Evolutionary conservation across 2,888 invertebrate species (phyloP), one percentile per base, ranked within the genome.

Genomic region (Silvanus unidentatus): DNA sequence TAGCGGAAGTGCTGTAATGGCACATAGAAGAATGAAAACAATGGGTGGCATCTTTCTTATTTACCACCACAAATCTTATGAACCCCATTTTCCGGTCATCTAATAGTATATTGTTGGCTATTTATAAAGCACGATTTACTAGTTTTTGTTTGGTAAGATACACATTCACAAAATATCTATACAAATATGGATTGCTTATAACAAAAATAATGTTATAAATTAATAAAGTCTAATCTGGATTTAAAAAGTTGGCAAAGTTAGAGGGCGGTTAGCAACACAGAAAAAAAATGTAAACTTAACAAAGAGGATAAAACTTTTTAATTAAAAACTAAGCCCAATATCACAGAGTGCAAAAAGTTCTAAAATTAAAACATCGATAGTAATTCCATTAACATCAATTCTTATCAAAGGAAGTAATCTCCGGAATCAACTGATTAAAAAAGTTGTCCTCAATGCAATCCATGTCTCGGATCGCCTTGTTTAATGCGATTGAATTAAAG

Each of bases 401-500:
- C 60, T 65, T 68, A 70, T 70, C 70, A 58, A 55, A 62, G 64
- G 64, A 62, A 68, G 64, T 66, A 65, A 70, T 70, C 70, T 66
- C 60, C 63, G 63, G 66, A 65, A 70, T 69, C 67, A 63, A 60
- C 65, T 68, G 70, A 70, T 69, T 71, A 68, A 69, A 70, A 69
- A 70, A 70, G 71, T 71, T 70, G 69, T 68, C 64, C 59, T 59
- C 58, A 22, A 44, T 46, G 60, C 59, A 56, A 60, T 56, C 57
- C 63, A 16, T 50, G 51, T 51, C 58, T 56, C 54, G 54, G 58
- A 60, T 65, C 59, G 59, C 56, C 63, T 65, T 65, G 65, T 63
- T 64, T 68, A 69, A 69, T 66, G 66, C 65, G 69, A 69, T 69
- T 70, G 69, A 71, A 71, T 71, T 71, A 70, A 71, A 70, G 70